A percentile compares a stretch with the other conserved stretches of the same genome.
These are phyloP conservation scores for Orestias chungarensis DNA, from an alignment of 2,797 vertebrate species.

Conservation along the genomic window DNA sequence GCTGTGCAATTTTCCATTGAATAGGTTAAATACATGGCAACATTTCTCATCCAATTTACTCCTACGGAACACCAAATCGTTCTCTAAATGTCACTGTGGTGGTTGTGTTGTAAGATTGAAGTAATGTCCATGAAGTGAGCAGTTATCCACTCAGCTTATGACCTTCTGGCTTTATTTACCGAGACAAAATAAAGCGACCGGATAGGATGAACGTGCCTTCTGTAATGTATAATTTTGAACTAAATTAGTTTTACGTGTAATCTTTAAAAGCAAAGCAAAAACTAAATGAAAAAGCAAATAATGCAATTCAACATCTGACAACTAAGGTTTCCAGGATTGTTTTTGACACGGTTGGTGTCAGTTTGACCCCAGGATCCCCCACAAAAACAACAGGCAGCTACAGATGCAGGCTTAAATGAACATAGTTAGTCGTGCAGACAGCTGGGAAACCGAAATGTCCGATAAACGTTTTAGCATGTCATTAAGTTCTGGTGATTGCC, in stretches of 20 bases:
- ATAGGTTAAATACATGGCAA: neutral
- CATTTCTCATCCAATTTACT: neutral
- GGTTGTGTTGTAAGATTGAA: neutral
- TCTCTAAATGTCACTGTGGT: neutral
- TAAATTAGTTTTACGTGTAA: neutral
- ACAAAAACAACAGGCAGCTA: too few species aligned
- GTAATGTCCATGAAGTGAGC: neutral
- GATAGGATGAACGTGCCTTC: neutral
- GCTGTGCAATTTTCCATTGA: neutral
- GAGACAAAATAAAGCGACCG: neutral
- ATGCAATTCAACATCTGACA: neutral
- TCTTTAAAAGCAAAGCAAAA: neutral
- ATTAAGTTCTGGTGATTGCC: too few species aligned
- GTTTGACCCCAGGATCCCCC: too few species aligned
- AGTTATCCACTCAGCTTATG: neutral
- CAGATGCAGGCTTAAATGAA: too few species aligned
- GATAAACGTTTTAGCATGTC: too few species aligned
- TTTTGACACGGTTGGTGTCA: too few species aligned
- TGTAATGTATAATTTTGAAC: neutral
- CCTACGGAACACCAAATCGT: neutral
- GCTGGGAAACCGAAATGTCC: too few species aligned
- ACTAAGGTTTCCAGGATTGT: neutral
- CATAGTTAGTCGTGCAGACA: too few species aligned
- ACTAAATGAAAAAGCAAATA: neutral
- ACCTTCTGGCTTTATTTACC: neutral